Conservation (phyloP, 2,113 vertebrate species). For the Dinomys branickii region DNA sequence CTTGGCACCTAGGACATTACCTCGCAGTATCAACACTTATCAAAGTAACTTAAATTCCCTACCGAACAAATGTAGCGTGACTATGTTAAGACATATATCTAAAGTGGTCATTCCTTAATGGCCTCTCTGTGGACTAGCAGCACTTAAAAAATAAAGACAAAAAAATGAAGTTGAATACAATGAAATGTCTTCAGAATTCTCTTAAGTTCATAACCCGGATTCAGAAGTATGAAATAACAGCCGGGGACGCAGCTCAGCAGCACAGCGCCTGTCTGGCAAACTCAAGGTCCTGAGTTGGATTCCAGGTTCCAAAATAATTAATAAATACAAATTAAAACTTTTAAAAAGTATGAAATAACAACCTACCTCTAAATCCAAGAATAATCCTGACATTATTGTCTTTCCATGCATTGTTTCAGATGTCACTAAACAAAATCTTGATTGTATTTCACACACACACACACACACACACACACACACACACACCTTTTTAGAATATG, state of each 20-base stretch:
- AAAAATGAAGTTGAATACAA: not conserved
- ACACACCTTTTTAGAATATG: not conserved
- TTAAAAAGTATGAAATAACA: not conserved
- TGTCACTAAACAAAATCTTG: not conserved
- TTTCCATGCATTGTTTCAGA: slow-evolving; percentile 16
- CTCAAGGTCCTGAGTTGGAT: too few species aligned
- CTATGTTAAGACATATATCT: not conserved
- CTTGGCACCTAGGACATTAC: not conserved
- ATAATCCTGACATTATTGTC: not conserved
- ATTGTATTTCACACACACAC: slow-evolving; percentile 33
- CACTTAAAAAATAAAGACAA: not conserved
- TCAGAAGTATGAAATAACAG: slow-evolving; percentile 23
- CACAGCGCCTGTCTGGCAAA: too few species aligned
- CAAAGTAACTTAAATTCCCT: slow-evolving; percentile 34
- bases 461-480: not conserved
- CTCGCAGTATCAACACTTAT: not conserved
- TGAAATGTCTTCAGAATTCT: not conserved
- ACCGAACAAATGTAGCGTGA: not conserved
- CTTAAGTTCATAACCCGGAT: not conserved
- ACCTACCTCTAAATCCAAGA: not conserved
- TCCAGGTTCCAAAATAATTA: too few species aligned
- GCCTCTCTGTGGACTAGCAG: not conserved
- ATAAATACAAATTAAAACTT: too few species aligned
- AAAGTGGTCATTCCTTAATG: not conserved
- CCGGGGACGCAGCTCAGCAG: not conserved